Evolutionary conservation across 2,797 vertebrate genomes (phyloP).

Genomic region (Botia almorhae): DNA sequence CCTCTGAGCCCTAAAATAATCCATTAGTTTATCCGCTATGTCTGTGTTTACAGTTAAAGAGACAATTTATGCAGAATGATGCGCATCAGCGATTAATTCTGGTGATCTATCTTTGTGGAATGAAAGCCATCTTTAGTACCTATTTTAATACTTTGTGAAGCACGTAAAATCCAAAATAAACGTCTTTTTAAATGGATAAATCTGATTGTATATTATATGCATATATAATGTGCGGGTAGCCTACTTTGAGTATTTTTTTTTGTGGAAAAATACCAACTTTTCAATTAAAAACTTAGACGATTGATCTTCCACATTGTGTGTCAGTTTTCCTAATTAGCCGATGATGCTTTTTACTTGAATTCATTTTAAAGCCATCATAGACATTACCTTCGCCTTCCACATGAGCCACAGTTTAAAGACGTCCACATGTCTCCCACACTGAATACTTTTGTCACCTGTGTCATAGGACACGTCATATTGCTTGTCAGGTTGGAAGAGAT

Average conservation of each 20-base stretch:
- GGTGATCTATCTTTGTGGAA: too few species aligned
- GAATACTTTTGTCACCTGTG: conserved; percentile 78
- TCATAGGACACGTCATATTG: conserved; percentile 74
- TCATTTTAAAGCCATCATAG: neutral
- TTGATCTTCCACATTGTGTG: neutral
- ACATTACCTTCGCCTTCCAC: conserved; percentile 79
- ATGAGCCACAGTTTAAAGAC: conserved; percentile 81
- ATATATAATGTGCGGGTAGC: too few species aligned
- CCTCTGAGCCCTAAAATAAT: conserved; percentile 69
- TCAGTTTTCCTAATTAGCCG: neutral
- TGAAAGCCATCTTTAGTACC: too few species aligned
- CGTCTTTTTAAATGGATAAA: too few species aligned
- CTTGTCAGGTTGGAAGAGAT: conserved; percentile 82
- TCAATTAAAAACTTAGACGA: neutral
- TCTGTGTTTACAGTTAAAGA: too few species aligned
- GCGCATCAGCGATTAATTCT: too few species aligned
- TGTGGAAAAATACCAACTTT: too few species aligned
- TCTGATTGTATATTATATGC: too few species aligned
- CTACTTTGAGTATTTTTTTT: too few species aligned
- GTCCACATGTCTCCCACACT: conserved; percentile 75
- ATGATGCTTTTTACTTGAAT: neutral
- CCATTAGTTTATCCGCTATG: neutral
- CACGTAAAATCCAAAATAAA: too few species aligned
- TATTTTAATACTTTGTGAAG: too few species aligned
- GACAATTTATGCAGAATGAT: too few species aligned